Evolutionary conservation across 2,113 vertebrate genomes (phyloP).

Genomic region (Jacana jacana): DNA sequence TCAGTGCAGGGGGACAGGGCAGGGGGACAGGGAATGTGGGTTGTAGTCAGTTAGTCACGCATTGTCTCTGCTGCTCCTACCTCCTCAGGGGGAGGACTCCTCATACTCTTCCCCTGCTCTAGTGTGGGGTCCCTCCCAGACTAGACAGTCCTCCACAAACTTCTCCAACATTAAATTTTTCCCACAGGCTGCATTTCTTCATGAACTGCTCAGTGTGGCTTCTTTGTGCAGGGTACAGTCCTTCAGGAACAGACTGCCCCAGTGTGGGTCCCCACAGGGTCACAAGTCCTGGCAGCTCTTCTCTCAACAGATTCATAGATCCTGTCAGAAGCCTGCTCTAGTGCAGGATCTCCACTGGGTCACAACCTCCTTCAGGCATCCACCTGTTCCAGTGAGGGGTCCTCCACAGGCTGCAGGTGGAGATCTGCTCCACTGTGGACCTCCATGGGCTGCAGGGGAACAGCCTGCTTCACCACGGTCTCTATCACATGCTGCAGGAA

Average conservation of each 20-base stretch:
- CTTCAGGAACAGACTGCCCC: background rate
- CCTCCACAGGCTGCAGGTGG: background rate
- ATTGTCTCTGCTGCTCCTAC: background rate
- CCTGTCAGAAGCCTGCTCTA: background rate
- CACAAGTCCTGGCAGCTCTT: background rate
- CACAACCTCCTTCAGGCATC: background rate
- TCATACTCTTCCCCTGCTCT: no score
- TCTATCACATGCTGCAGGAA: background rate
- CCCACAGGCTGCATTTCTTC: accelerated
- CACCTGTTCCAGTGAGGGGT: accelerated
- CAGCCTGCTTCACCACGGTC: background rate
- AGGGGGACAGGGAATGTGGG: background rate
- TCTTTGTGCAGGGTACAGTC: accelerated
- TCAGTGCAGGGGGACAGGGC: accelerated
- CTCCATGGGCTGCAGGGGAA: background rate
- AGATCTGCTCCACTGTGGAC: background rate
- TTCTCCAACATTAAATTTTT: background rate
- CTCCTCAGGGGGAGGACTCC: background rate
- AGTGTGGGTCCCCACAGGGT: accelerated
- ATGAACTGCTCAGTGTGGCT: accelerated
- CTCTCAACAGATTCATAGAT: accelerated
- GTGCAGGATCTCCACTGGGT: accelerated
- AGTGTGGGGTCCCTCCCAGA: accelerated
- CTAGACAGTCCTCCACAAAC: background rate
- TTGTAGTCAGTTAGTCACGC: background rate